Base-by-base conservation (phyloP, 2,888 invertebrate species). In the Taphrorychus bicolor region DNA sequence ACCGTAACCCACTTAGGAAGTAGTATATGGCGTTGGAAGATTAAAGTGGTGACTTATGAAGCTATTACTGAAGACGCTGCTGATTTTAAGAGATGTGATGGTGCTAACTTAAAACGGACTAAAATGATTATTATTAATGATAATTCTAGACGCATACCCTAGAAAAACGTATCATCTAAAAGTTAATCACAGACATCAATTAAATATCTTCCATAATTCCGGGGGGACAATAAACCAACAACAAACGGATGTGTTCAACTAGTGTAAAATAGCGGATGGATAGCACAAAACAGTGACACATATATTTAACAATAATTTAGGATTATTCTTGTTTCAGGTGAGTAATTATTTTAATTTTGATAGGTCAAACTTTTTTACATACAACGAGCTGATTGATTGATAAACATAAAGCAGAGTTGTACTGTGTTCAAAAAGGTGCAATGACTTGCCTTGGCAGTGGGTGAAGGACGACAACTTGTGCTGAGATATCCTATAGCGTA, bases 281-380 rank as follows among this genome's bases (percentile, higher is more conserved):
- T 77, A 77, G 66, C 42, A 56, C 73, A 75, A 75, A 75, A 71
- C 73, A 77, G 76, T 79, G 79, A 77, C 78, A 77, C 73, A 77
- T 78, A 74, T 75, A 70, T 73, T 68, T 69, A 21, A 51, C 69
- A 54, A 68, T 65, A 52, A 67, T 73, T 73, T 73, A 70, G 72
- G 71, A 69, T 71, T 65, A 68, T 51, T 64, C 71, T 59, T 70
- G 60, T 65, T 58, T 53, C 64, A 58, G 75, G 74, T 77, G 74
- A 76, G 74, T 75, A 51, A 51, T 22, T 21, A 32, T 32, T 32
- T 32, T 32, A 32, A 32, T 3, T 32, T 32, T 11, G 32, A 32
- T 32, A 7, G 32, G 11, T 32, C 7, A 32, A 7, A 7, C 32
- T 11, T 32, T 32, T 32, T 32, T 32, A 32, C 7, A n/a, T n/a